Evolutionary conservation across 2,797 vertebrate genomes (phyloP), one percentile per base, ranked within the genome.

Genomic region (Myotis pilosus): DNA sequence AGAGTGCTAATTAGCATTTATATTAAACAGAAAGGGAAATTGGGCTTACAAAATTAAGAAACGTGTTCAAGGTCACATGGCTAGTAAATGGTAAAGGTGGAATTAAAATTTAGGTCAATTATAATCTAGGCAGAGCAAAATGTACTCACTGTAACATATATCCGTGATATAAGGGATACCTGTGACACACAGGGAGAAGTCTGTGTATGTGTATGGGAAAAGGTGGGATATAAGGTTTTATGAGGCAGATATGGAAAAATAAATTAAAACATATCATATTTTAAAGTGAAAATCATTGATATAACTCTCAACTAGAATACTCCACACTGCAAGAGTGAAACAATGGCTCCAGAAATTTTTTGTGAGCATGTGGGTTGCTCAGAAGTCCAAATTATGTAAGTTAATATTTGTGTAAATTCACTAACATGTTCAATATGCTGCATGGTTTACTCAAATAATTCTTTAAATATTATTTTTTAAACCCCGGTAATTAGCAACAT

Each of bases 31-130:
- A 87, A 93, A 13, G 19, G 3, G 28, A 80, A 75, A 93, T 3
- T 12, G 25, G 10, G 3, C 17, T 91, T 53, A 60, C 16, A 79
- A 80, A 85, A 66, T 76, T 66, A 79, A 55, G 30, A 62, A 69
- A 93, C 55, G 82, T 80, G 25, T 57, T 6, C 25, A 75, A 36
- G 16, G 15, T 62, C 30, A 68, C 28, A 49, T 64, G 25, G 2
- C 6, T 80, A 68, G 10, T 36, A 80, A 72, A 19, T 81, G 38
- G 3, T 9, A 88, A 83, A 64, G 1, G 3, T 13, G 9, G 17
- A 92, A 81, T 71, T 82, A 80, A 89, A 91, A 47, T 25, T 66
- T 33, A 82, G 36, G 5, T 41, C 9, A 81, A 44, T 74, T 91
- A 81, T 60, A 79, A 68, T 3, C 41, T 30, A 75, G 11, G 25